Evolutionary conservation across 2,797 vertebrate genomes (phyloP).

Genomic region (Setipinna tenuifilis): DNA sequence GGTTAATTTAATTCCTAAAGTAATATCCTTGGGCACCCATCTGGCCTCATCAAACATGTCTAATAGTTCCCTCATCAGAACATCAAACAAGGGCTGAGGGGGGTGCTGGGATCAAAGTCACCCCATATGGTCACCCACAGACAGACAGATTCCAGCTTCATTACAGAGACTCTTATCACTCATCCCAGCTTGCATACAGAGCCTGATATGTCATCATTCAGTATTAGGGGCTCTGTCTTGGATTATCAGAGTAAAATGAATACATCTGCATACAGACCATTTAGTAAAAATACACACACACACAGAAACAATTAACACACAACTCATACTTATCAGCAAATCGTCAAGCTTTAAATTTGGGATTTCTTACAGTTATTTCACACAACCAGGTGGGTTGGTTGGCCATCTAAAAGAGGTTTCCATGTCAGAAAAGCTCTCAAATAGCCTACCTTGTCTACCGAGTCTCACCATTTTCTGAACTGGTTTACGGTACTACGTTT

Average conservation of each 20-base stretch:
- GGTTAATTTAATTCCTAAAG: no score
- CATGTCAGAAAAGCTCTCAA: background rate
- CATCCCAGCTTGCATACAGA: background rate
- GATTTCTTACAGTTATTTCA: background rate
- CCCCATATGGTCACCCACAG: background rate
- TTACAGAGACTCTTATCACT: conserved; percentile 1
- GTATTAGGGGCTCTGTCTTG: background rate
- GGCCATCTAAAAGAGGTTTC: background rate
- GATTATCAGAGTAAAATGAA: background rate
- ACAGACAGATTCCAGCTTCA: background rate
- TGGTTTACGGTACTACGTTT: background rate
- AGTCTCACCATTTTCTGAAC: background rate
- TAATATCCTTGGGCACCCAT: no score
- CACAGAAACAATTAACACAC: background rate
- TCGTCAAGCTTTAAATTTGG: background rate
- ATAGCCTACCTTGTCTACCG: background rate
- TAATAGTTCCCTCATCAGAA: background rate
- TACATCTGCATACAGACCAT: background rate
- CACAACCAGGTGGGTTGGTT: background rate
- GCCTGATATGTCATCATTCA: background rate
- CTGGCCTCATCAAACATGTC: background rate
- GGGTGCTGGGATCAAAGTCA: background rate
- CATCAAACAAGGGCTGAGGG: background rate
- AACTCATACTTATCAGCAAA: background rate
- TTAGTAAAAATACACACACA: background rate